Base-by-base conservation (phyloP, 2,888 invertebrate species). In the Alsophila aescularia region DNA sequence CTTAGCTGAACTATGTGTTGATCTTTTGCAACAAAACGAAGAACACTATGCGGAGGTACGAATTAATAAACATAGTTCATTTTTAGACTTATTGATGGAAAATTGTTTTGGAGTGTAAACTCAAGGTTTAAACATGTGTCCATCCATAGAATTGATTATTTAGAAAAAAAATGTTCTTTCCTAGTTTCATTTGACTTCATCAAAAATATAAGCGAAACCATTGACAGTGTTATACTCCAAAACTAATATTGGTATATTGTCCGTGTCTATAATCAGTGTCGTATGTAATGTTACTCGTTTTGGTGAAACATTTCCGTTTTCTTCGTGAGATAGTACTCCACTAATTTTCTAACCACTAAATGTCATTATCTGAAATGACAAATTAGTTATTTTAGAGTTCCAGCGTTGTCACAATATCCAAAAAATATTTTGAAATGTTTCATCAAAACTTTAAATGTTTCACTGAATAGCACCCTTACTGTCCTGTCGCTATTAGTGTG, bases 31-130 rank as follows among this genome's bases (percentile, higher is more conserved):
- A 87, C 99, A 99, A 90, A 99, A 99, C 83, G 99, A 99, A 93
- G 99, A 99, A 88, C 99, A 99, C 86, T 99, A 99, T 90, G 98
- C 99, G 66, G 99, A 99, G 97, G 99, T 99, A 94, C 92, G 27
- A 42, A 16, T 10, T 6, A 16, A n/a, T 2, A 31, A 53, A 62
- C 40, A 47, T 60, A 57, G 34, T 35, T 55, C 44, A 29, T 50
- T 50, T 12, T 45, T 50, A 49, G 42, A 47, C 51, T 56, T 59
- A 54, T 45, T 21, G 51, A n/a, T 48, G 49, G 36, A 53, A 49
- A 48, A 32, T 47, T 50, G 65, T 66, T 74, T 73, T 72, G 70
- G 72, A 79, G 70, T 60, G 61, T 69, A 54, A 63, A 7, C 27
- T 5, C 18, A n/a, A n/a, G n/a, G n/a, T n/a, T n/a, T n/a, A n/a